phyloP scores from a whole-genome alignment of 92 coral and sea anemone genomes.

The Chrysogorgia sp. region DNA sequence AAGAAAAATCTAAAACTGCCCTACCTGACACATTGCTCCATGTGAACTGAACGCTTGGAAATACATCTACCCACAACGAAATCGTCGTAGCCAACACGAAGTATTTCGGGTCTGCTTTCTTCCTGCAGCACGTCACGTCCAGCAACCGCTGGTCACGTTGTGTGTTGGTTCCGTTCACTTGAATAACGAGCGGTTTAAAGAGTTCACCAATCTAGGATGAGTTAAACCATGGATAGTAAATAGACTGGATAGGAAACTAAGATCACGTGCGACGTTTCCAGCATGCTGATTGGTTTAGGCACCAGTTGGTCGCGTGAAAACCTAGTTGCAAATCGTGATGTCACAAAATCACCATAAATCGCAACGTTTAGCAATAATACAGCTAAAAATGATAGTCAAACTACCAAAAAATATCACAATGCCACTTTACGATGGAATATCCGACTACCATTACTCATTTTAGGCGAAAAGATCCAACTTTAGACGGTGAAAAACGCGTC shows the following conservation, averaged over 20 bases:
- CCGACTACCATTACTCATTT: no score
- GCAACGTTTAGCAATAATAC: no score
- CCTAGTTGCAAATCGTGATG: no score
- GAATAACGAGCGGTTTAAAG: conserved; percentile 21
- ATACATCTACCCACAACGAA: conserved; percentile 32
- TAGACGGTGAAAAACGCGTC: no score
- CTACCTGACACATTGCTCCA: conserved; percentile 42
- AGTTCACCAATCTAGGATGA: conserved; percentile 9
- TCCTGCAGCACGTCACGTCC: conserved; percentile 36
- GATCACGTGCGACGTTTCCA: no score
- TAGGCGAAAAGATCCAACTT: no score
- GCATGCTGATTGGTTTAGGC: no score
- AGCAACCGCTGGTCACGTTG: conserved; percentile 35
- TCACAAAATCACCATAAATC: no score
- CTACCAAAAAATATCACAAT: no score
- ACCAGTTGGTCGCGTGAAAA: no score
- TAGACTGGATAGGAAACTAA: background rate
- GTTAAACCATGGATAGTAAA: background rate
- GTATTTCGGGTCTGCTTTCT: conserved; percentile 30
- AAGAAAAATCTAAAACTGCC: background rate
- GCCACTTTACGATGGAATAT: no score
- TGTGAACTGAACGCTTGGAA: conserved; percentile 24
- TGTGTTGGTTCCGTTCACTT: conserved; percentile 40
- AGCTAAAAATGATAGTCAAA: no score
- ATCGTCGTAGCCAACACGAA: conserved; percentile 36